These are phyloP conservation scores for Trichacis sp. DNA, from an alignment of 2,888 invertebrate species.

Conservation along the genomic window DNA sequence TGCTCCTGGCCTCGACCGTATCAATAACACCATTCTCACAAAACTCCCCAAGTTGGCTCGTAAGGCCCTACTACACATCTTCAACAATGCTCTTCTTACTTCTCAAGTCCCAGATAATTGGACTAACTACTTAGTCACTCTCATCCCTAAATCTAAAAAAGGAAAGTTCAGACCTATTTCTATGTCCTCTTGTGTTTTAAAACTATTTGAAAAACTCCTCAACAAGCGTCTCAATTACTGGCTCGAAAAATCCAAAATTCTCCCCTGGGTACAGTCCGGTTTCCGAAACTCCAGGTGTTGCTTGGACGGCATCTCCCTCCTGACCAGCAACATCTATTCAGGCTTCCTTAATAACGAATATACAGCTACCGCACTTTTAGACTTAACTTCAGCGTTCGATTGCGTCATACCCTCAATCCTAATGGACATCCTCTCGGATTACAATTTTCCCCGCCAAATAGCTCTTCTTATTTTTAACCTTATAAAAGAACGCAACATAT, in stretches of 20 bases:
- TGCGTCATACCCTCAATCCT: not conserved
- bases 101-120: slow-evolving; percentile 7
- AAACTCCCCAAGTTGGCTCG: not conserved
- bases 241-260: no score
- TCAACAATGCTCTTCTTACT: not conserved
- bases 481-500: not conserved
- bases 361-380: not conserved
- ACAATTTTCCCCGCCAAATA: not conserved
- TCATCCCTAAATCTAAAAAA: no score
- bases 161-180: slow-evolving; percentile 31
- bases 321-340: no score
- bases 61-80: not conserved
- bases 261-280: no score
- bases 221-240: slow-evolving; percentile 31
- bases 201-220: slow-evolving; percentile 31
- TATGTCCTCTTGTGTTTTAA: slow-evolving; percentile 28
- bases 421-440: not conserved
- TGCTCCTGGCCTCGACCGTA: no score
- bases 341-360: no score
- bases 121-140: slow-evolving; percentile 6
- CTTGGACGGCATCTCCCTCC: no score
- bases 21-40: not conserved
- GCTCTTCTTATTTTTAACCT: not conserved
- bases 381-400: not conserved
- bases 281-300: no score